Evolutionary conservation across 2,888 invertebrate genomes (phyloP).

Genomic region (Leptura quadrifasciata): DNA sequence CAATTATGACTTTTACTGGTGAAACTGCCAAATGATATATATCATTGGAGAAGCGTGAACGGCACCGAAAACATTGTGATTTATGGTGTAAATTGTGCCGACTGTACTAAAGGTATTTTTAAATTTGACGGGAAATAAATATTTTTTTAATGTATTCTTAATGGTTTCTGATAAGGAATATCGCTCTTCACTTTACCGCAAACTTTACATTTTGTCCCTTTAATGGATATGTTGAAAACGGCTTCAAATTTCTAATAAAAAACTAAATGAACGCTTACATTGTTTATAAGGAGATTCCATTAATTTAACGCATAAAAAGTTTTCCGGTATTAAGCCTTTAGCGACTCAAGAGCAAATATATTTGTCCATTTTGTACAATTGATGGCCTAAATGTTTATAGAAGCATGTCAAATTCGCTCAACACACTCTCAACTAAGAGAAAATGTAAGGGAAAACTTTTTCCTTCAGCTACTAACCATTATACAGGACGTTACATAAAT

Average conservation of each 20-base stretch:
- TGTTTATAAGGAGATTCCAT: background rate
- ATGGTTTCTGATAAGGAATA: background rate
- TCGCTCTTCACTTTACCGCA: background rate
- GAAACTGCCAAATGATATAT: too few relatives aligned
- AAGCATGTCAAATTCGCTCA: constrained; percentile 1
- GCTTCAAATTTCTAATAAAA: background rate
- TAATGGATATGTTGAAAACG: constrained; percentile 7
- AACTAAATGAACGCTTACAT: background rate
- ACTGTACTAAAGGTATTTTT: background rate
- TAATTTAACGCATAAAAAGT: background rate
- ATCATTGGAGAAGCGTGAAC: too few relatives aligned
- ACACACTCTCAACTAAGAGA: background rate
- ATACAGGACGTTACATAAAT: background rate
- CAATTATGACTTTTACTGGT: too few relatives aligned
- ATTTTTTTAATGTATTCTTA: background rate
- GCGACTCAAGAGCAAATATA: background rate
- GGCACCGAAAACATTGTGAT: too few relatives aligned
- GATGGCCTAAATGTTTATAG: constrained; percentile 3
- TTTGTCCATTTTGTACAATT: background rate
- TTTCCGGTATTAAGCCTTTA: background rate
- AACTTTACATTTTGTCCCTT: background rate
- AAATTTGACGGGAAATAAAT: background rate
- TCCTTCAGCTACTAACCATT: background rate
- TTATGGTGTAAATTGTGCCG: background rate
- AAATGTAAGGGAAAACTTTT: background rate